Base-by-base conservation (phyloP, 2,113 vertebrate genomes). In the Phalacrocorax aristotelis region DNA sequence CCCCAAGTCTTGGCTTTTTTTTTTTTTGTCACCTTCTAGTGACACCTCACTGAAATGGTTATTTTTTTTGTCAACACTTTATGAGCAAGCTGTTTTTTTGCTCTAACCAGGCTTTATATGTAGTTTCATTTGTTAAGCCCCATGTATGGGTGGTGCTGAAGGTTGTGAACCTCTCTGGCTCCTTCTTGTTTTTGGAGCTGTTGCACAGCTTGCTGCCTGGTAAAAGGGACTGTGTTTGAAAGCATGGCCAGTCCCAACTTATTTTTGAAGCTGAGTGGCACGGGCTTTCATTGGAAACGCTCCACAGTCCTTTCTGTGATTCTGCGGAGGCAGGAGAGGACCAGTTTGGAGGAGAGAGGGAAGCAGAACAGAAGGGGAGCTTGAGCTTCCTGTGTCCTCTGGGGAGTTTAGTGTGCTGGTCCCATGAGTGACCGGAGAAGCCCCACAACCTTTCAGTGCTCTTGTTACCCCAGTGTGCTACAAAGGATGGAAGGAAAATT, bases 261-360 rank as follows among this genome's bases (percentile, higher is more conserved):
- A 30, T 7, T 77, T 96, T 52, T 86, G 64, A 70, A 79, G 38
- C 36, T 0, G 1, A 15, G 22, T 21, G 10, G 13, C 13, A 19
- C 0, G 0, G 36, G 16, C 27, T 83, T 83, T 42, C 76, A 21
- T 42, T 17, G 42, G n/a, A 72, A 81, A 54, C 0, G 0, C 27
- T 69, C 36, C 44, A 15, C 3, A 9, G 0, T 40, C 70, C 77
- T 40, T 77, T 27, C 62, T 1, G 1, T 42, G 44, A 22, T 84
- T 65, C n/a, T 71, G 8, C 26, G 38, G 13, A 62, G 61, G 13
- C 15, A 15, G 44, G 18, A 93, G n/a, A 34, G 40, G 30, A 46
- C 32, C 7, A 6, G 44, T 87, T 81, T 57, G 10, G 3, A 11
- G 13, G 36, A 69, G 60, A 44, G 30, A 61, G 9, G 34, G 25